Evolutionary conservation across 2,888 invertebrate genomes (phyloP), one percentile per base, ranked within the genome.

Genomic region (Trachelus troglodyta): DNA sequence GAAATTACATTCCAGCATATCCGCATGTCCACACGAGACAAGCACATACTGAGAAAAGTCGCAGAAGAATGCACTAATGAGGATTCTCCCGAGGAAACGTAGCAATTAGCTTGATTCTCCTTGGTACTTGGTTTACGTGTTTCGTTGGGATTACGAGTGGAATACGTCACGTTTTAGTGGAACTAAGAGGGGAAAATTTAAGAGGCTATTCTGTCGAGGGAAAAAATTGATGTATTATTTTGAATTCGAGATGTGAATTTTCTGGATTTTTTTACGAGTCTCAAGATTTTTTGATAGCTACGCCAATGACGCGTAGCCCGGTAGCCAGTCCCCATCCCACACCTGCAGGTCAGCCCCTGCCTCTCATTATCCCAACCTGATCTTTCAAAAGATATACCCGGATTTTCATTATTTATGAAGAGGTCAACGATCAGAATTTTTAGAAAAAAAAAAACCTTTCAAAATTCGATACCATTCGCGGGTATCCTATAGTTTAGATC

Each of bases 331-430:
- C 88, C 85, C 90, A 88, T 88, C 89, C 90, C 89, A 90, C 91
- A 90, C 90, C 91, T 90, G 90, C 89, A 81, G 88, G 87, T 88
- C 87, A 89, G 89, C 82, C 88, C 88, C 88, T 89, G 89, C 90
- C 89, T 90, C 90, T 90, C 89, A 90, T 91, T 91, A 91, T 91
- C 89, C 90, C 86, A 87, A 89, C 89, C 88, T 89, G 90, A 91
- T 91, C 90, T 90, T 86, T 89, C 87, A 87, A 89, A 89, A 90
- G 88, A 90, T 90, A 90, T 88, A 88, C 86, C 87, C 84, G 84
- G 87, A 88, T 87, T 89, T 88, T 87, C 87, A 87, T 90, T 91
- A 91, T 91, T 90, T 90, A 90, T 90, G 88, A 87, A 87, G 87
- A 87, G 88, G 87, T 88, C 87, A 89, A 89, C 87, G 88, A 88